Conservation (phyloP, 2,888 invertebrate species). For the Xestia ashworthii region DNA sequence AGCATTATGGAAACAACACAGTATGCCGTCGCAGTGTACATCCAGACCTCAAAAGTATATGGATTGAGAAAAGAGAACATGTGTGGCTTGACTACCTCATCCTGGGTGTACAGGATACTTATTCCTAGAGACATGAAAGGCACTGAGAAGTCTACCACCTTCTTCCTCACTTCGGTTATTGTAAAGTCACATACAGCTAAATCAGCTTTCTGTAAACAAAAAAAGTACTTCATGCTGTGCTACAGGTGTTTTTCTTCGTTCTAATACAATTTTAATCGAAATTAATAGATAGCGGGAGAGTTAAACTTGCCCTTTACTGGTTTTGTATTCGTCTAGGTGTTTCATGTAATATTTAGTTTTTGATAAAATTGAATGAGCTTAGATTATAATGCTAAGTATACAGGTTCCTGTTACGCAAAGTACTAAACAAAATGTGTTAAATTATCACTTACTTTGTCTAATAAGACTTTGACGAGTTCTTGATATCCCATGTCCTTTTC, state of each 20-base stretch:
- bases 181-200: constrained; percentile 93
- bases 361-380: background rate
- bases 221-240: background rate
- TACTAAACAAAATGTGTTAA: background rate
- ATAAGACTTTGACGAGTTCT: constrained; percentile 82
- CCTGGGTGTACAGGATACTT: constrained; percentile 96
- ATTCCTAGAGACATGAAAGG: constrained; percentile 99
- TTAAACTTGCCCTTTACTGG: background rate
- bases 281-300: too few species aligned
- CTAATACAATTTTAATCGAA: background rate
- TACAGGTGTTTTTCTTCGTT: background rate
- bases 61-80: constrained; percentile 97
- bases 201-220: constrained; percentile 80
- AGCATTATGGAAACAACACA: constrained; percentile 95
- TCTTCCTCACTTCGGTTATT: constrained; percentile 97
- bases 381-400: background rate
- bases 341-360: background rate
- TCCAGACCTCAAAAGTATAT: constrained; percentile 95
- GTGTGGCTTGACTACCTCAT: constrained; percentile 93
- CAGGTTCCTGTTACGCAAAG: background rate
- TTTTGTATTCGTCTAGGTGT: background rate
- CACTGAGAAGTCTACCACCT: constrained; percentile 97
- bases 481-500: constrained; percentile 75
- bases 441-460: constrained; percentile 81
- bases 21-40: constrained; percentile 96